A percentile compares a stretch with the other conserved stretches of the same genome.
These are phyloP conservation scores for Drosophila trapezifrons DNA, from an alignment of 1,140 invertebrate genomes.

Conservation along the genomic window DNA sequence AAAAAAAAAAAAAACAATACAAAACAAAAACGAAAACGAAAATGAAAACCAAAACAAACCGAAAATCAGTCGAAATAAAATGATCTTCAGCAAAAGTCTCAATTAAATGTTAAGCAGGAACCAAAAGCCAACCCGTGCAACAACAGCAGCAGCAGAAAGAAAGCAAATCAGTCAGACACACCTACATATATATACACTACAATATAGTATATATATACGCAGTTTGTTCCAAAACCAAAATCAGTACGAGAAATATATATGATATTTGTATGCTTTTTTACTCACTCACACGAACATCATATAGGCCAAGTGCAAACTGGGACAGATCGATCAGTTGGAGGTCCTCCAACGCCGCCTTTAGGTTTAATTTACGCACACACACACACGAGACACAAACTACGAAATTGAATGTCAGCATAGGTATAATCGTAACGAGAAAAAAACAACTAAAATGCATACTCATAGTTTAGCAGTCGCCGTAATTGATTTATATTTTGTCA, in stretches of 20 bases:
- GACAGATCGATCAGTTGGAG: constrained; percentile 53
- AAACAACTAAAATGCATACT: constrained; percentile 66
- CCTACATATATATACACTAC: constrained; percentile 42
- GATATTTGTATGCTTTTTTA: constrained; percentile 83
- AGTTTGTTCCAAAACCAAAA: constrained; percentile 57
- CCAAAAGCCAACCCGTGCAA: constrained; percentile 66
- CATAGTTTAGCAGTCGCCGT: constrained; percentile 75
- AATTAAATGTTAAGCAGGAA: constrained; percentile 70
- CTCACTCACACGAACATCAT: constrained; percentile 46
- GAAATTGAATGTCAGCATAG: constrained; percentile 65
- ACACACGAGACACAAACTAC: constrained; percentile 44
- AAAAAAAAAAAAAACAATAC: constrained; percentile 1
- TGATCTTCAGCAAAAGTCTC: constrained; percentile 61
- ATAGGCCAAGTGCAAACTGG: constrained; percentile 45
- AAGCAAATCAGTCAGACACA: constrained; percentile 57
- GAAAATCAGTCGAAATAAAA: constrained; percentile 50
- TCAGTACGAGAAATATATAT: constrained; percentile 60
- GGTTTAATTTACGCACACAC: constrained; percentile 67
- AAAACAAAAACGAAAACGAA: constrained; percentile 23
- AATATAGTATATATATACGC: constrained; percentile 39
- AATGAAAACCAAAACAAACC: too few species aligned
- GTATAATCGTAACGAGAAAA: constrained; percentile 61
- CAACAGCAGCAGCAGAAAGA: constrained; percentile 43
- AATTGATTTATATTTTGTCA: constrained; percentile 72
- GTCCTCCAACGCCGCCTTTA: constrained; percentile 55